Evolutionary conservation across 2,113 vertebrate species (phyloP).

Genomic region (Microtus oregoni): DNA sequence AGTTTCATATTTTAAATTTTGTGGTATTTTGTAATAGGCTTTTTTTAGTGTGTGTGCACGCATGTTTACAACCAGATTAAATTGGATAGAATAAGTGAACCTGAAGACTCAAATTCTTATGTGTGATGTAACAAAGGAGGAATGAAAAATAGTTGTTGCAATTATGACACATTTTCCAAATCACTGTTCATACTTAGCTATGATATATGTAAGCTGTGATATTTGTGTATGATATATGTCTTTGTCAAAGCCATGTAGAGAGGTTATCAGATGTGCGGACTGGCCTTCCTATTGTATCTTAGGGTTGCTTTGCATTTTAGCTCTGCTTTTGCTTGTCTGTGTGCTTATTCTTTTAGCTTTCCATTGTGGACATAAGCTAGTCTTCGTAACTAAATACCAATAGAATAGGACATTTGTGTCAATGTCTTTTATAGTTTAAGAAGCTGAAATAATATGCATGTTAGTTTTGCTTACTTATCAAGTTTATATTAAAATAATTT

Average conservation of each 20-base stretch:
- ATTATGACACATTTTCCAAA: slow-evolving; percentile 58
- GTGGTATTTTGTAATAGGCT: slow-evolving; percentile 44
- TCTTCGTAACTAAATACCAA: slow-evolving; percentile 50
- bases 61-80: not conserved
- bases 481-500: slow-evolving; percentile 57
- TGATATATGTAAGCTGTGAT: slow-evolving; percentile 64
- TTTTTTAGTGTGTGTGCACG: not conserved
- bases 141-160: slow-evolving; percentile 59
- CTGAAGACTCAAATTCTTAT: not conserved
- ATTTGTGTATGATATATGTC: slow-evolving; percentile 53
- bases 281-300: not conserved
- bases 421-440: slow-evolving; percentile 50
- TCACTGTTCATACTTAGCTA: slow-evolving; percentile 19
- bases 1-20: slow-evolving; percentile 50
- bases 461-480: slow-evolving; percentile 59
- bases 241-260: slow-evolving; percentile 46
- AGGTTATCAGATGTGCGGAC: slow-evolving; percentile 7
- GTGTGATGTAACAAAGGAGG: not conserved
- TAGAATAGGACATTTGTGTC: slow-evolving; percentile 43
- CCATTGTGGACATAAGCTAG: not conserved
- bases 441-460: slow-evolving; percentile 5
- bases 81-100: slow-evolving; percentile 21
- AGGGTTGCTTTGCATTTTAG: slow-evolving; percentile 20
- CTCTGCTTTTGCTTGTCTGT: slow-evolving; percentile 29
- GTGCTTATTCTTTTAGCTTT: slow-evolving; percentile 47